These are phyloP conservation scores for Caranx ignobilis DNA, from an alignment of 2,113 vertebrate genomes.

Conservation along the genomic window DNA sequence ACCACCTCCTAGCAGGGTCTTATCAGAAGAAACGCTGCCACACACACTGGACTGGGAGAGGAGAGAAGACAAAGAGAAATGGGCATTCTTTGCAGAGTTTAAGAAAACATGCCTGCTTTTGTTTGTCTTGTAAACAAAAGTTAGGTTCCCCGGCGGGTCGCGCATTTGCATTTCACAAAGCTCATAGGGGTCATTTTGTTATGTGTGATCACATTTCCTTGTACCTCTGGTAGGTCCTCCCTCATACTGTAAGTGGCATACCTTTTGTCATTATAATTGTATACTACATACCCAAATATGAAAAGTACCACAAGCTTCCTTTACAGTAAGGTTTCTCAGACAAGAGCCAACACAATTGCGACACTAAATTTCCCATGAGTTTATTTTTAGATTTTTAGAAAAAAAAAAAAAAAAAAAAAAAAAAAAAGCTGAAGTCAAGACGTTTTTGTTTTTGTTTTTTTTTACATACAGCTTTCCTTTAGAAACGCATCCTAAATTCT, in stretches of 20 bases:
- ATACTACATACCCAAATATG: neutral
- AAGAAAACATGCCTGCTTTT: constrained; percentile 79
- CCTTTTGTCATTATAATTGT: neutral
- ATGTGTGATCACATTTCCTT: constrained; percentile 44
- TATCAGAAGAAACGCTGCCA: constrained; percentile 75
- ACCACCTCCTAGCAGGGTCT: constrained; percentile 73
- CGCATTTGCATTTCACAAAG: constrained; percentile 80
- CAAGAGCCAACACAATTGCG: neutral
- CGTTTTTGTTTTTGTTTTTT: neutral
- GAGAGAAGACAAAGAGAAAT: constrained; percentile 55
- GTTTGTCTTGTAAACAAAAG: constrained; percentile 83
- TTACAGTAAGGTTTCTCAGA: neutral
- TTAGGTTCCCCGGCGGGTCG: constrained; percentile 72
- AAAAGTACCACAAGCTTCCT: neutral
- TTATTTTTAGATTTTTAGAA: neutral
- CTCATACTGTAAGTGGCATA: constrained; percentile 4
- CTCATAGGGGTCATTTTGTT: constrained; percentile 47
- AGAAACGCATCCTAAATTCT: neutral
- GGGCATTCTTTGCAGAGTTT: constrained; percentile 77
- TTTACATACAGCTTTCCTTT: neutral
- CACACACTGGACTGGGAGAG: constrained; percentile 54
- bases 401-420: neutral
- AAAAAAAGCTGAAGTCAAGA: neutral
- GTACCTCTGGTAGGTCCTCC: constrained; percentile 6
- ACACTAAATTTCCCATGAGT: neutral